phyloP scores from a whole-genome alignment of 2,888 invertebrate species.

The Dusona sp. region DNA sequence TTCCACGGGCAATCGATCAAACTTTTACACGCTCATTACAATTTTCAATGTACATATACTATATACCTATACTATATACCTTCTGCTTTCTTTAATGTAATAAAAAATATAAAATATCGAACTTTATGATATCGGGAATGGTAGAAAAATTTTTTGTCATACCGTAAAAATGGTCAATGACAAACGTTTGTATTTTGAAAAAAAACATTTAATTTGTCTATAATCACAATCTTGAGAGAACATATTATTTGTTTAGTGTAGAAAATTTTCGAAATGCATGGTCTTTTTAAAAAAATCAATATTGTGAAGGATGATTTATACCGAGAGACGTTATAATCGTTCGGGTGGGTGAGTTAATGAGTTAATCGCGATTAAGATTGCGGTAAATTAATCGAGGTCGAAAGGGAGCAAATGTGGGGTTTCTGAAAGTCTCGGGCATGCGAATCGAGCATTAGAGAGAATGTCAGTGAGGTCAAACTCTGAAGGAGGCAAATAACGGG shows the following conservation, averaged over 20 bases:
- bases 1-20: no score
- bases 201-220: no score
- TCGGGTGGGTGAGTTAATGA: constrained; percentile 38
- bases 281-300: neutral
- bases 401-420: constrained; percentile 2
- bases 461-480: constrained; percentile 1
- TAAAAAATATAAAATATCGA: no score
- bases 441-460: constrained; percentile 78
- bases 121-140: no score
- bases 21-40: no score
- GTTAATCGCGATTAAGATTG: constrained; percentile 81
- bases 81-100: no score
- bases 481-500: neutral
- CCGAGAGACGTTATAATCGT: neutral
- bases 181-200: no score
- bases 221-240: no score
- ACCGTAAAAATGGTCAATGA: no score
- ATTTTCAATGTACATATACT: no score
- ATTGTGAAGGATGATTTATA: neutral
- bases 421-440: constrained; percentile 72
- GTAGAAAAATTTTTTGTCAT: no score
- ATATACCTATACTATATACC: no score
- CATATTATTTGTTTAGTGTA: neutral
- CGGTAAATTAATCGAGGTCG: constrained; percentile 76
- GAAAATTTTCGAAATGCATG: neutral